Base-by-base conservation (phyloP, 2,888 invertebrate genomes). In the Macroteleia sp. region DNA sequence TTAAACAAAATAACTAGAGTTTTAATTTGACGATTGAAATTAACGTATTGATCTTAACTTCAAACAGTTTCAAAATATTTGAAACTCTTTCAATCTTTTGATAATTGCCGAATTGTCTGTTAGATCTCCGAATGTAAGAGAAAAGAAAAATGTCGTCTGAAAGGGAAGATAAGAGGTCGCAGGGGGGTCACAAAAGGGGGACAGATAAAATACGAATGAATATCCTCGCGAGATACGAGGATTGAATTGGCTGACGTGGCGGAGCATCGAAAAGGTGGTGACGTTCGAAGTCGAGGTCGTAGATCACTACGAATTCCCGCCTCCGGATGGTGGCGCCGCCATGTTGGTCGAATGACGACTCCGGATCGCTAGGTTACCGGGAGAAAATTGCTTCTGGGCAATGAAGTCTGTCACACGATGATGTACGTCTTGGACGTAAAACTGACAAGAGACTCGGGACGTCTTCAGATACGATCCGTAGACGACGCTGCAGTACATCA, bases 351-450 rank as follows among this genome's bases (percentile, higher is more conserved):
- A 67, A 80, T 75, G 81, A 81, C 69, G 50, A 75, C 76, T 79
- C 83, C 52, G 81, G 82, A 82, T 80, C 78, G 77, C 76, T 71
- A 69, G 75, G 82, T 81, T 80, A 81, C 74, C 77, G 73, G 69
- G 81, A 78, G 83, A 82, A 85, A 87, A 86, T 86, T 84, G 85
- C 83, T 84, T 82, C 83, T 83, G 82, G 85, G 86, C 88, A 87
- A 89, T 88, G 87, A 88, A 88, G 85, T 83, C 86, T 86, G 88
- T 88, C 87, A 86, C 82, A 82, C 83, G 84, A 87, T 87, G 88
- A 88, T 88, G 86, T 86, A 88, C 87, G 85, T 81, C 78, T 82
- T 82, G 83, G 85, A 85, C 86, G 87, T 87, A 88, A 88, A 88
- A 87, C 86, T 88, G 88, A 89, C 89, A 87, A 86, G 87, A 85